A percentile compares a stretch with the other conserved stretches of the same genome.
phyloP scores from a whole-genome alignment of 2,113 vertebrate genomes.

The Vidua chalybeata region DNA sequence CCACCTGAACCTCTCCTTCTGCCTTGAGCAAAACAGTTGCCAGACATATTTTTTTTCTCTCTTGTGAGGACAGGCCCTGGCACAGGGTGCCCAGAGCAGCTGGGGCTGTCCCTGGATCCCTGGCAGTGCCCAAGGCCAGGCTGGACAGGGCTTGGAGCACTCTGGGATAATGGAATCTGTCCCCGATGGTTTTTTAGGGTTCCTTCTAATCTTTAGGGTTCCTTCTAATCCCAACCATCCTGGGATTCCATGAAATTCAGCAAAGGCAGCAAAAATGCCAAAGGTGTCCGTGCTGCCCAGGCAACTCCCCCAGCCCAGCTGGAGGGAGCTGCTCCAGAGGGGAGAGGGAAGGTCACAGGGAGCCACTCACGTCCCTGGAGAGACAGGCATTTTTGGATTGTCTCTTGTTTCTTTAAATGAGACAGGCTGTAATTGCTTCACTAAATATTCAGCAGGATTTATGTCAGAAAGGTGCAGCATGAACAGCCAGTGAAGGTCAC shows the following conservation, averaged over 20 bases:
- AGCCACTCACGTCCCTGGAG: neutral
- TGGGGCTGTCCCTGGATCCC: neutral
- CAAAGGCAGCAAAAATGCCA: neutral
- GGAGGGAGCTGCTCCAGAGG: neutral
- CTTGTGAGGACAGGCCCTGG: rapidly evolving
- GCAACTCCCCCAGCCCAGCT: neutral
- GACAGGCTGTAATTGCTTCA: constrained; percentile 42
- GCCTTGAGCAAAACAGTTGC: neutral
- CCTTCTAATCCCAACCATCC: neutral
- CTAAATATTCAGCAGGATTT: constrained; percentile 64
- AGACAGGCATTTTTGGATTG: neutral
- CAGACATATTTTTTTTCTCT: neutral
- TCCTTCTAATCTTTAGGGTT: neutral
- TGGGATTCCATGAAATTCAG: neutral
- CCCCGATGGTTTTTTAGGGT: neutral
- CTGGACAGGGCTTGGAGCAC: rapidly evolving
- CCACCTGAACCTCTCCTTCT: neutral
- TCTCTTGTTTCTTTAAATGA: constrained; percentile 54
- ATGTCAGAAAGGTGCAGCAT: constrained; percentile 32
- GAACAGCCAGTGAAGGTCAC: constrained; percentile 53
- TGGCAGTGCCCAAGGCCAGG: neutral
- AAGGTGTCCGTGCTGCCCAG: neutral
- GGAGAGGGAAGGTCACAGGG: constrained; percentile 21
- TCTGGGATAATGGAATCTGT: neutral
- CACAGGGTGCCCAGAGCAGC: neutral